Base-by-base conservation (phyloP, 1,140 invertebrate species). In the Caenorhabditis latens region DNA sequence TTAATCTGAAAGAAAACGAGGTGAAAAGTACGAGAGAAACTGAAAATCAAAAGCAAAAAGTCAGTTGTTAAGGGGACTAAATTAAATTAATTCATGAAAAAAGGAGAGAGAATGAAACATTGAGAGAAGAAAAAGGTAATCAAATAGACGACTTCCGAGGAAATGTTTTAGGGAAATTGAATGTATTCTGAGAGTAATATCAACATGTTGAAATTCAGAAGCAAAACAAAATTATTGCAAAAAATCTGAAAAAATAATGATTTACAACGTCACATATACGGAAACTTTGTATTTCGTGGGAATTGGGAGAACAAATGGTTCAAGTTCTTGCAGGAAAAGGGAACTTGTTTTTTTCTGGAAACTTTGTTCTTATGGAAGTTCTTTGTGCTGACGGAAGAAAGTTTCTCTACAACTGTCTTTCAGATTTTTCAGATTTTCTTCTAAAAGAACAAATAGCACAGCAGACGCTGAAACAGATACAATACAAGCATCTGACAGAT, bases 111-210 rank as follows among this genome's bases (percentile, higher is more conserved):
- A 65, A 24, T 40, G 32, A 65, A 3, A 65, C 7, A 21, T 16
- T 14, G 61, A 65, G 21, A 65, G 61, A 65, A 9, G 8, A 40
- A 16, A 40, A 71, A 71, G 0, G 24, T 63, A 63, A 71, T 71
- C 14, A 43, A 71, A 71, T 71, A 43, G 65, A 43, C 42, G 19
- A 71, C 42, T 71, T 71, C 65, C 65, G 65, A 2, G 42, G 65
- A 24, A 43, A 71, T 19, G 16, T 61, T 61, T n/a, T 61, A 8
- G 21, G 57, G 9, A 21, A 32, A 63, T 32, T 7, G 32, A 32
- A 32, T 13, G 7, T 9, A 63, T 63, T 63, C 61, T 63, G 24
- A 13, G 19, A 58, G n/a, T 58, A 14, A 19, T 58, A 19, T 58
- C 11, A 1, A 58, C 4, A 58, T 58, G 6, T n/a, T 63, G 58